Percentiles rank a stretch among this genome's conserved stretches.
Conservation (phyloP, 2,113 vertebrate genomes). For the Excalfactoria chinensis region DNA sequence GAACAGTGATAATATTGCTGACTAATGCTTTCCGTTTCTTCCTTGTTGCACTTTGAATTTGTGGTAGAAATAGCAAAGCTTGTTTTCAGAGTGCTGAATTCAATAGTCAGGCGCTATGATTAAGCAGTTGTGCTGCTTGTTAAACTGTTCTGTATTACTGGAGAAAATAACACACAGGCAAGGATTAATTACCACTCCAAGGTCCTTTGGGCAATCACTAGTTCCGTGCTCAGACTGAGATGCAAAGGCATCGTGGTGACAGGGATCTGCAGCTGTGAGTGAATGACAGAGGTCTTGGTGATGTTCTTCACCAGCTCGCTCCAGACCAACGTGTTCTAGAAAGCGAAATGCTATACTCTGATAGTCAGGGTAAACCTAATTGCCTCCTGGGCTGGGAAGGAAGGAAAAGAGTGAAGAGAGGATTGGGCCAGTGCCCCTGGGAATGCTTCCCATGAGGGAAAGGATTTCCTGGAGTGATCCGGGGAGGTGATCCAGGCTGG, state of each 20-base stretch:
- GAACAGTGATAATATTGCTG: neutral
- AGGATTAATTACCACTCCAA: neutral
- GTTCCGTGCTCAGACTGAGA: neutral
- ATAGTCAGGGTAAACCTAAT: neutral
- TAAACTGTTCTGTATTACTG: neutral
- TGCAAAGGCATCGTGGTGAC: neutral
- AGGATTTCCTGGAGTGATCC: neutral
- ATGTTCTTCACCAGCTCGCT: accelerated
- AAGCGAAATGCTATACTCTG: neutral
- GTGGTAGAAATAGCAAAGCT: neutral
- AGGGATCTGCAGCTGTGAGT: neutral
- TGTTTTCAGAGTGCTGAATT: neutral
- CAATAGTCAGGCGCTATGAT: neutral
- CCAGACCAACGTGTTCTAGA: neutral
- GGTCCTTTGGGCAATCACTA: neutral
- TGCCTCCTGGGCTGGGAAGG: neutral
- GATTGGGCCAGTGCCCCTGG: accelerated
- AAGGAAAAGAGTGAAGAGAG: neutral
- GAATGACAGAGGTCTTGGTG: neutral
- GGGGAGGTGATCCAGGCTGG: neutral
- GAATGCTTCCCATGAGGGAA: accelerated
- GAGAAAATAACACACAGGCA: accelerated
- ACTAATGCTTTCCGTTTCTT: neutral
- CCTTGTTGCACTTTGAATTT: neutral
- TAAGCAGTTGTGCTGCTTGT: neutral